Conservation (phyloP, 2,797 vertebrate genomes). For the Allobates femoralis region DNA sequence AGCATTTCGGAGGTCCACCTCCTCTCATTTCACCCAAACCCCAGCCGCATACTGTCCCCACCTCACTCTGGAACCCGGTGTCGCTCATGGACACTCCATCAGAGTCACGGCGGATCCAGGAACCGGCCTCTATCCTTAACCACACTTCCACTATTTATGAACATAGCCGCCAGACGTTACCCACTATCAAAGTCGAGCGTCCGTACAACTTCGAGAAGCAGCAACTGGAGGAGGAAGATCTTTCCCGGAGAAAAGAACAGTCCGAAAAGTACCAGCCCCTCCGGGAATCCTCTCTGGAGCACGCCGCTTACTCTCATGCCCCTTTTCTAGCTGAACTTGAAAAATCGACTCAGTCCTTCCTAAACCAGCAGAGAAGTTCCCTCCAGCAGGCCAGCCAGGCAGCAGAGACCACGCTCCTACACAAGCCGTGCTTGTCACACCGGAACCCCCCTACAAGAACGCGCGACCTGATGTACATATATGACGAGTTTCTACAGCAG, state of each 20-base stretch:
- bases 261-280: constrained; percentile 83
- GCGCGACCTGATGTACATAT: constrained; percentile 85
- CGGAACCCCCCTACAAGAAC: constrained; percentile 71
- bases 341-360: constrained; percentile 88
- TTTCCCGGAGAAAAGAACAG: constrained; percentile 77
- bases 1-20: constrained; percentile 91
- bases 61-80: constrained; percentile 93
- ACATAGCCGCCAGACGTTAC: constrained; percentile 77
- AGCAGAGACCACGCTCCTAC: constrained; percentile 76
- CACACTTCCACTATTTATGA: constrained; percentile 79
- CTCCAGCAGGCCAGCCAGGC: constrained; percentile 80
- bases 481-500: constrained; percentile 92
- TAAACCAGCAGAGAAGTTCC: constrained; percentile 87
- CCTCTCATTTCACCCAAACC: constrained; percentile 96
- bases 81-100: constrained; percentile 86
- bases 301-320: constrained; percentile 72
- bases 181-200: constrained; percentile 81
- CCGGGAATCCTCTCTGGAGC: constrained; percentile 77
- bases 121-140: constrained; percentile 75
- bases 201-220: constrained; percentile 77
- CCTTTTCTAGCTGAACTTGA: constrained; percentile 93
- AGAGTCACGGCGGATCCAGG: constrained; percentile 82
- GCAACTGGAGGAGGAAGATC: constrained; percentile 76
- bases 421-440: constrained; percentile 78
- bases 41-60: constrained; percentile 82